These are phyloP conservation scores for Netelia fuscicornis DNA, from an alignment of 2,888 invertebrate species.

Conservation along the genomic window DNA sequence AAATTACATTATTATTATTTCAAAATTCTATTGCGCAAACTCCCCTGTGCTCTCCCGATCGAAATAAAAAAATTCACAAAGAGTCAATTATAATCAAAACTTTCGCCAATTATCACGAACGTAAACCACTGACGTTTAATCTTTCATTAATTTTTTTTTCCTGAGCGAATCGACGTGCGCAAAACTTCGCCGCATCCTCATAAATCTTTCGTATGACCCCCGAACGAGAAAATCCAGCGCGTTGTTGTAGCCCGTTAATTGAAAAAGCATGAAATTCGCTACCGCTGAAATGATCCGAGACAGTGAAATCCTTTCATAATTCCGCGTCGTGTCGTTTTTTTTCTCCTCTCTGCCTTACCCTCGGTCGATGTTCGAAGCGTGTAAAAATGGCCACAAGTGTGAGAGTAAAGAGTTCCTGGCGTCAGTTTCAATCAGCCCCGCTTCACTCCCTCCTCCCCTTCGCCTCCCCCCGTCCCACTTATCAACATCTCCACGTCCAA, in stretches of 20 bases:
- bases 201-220: constrained; percentile 40
- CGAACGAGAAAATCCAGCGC: constrained; percentile 10
- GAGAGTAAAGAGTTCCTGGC: constrained; percentile 37
- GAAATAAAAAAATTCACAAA: background rate
- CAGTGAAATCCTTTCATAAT: constrained; percentile 65
- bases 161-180: background rate
- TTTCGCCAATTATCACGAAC: constrained; percentile 5
- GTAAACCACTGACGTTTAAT: background rate
- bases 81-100: background rate
- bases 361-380: background rate
- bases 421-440: constrained; percentile 60
- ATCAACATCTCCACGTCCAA: constrained; percentile 21
- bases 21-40: too few relatives aligned
- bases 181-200: constrained; percentile 11
- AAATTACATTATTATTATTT: too few relatives aligned
- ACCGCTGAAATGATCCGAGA: constrained; percentile 54
- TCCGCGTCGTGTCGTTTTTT: constrained; percentile 14
- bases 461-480: constrained; percentile 16
- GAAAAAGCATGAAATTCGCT: constrained; percentile 58
- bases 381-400: constrained; percentile 41
- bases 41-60: too few relatives aligned
- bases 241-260: constrained; percentile 30
- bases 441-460: background rate
- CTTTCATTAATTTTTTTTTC: background rate
- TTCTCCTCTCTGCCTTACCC: background rate